These are phyloP conservation scores for Sitodiplosis mosellana DNA, from an alignment of 1,140 invertebrate species.

Conservation along the genomic window DNA sequence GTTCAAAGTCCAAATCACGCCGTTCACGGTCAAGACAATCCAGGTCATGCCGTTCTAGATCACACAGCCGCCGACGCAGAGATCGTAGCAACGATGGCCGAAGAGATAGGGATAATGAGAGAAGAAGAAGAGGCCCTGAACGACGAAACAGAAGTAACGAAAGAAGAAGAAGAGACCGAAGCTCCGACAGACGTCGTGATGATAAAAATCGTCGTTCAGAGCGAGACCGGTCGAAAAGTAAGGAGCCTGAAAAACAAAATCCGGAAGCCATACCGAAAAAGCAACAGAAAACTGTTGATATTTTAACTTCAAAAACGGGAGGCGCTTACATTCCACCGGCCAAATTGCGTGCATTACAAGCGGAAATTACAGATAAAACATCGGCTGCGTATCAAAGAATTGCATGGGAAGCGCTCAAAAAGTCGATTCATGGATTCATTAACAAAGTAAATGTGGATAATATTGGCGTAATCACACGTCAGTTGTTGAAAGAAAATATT, in stretches of 20 bases:
- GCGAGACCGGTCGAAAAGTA: too few species aligned
- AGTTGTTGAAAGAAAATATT: slow-evolving; percentile 89
- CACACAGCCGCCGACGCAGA: too few species aligned
- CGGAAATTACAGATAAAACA: slow-evolving; percentile 80
- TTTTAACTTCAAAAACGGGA: slow-evolving; percentile 71
- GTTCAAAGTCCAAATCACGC: too few species aligned
- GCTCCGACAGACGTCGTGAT: too few species aligned
- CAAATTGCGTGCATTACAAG: slow-evolving; percentile 84
- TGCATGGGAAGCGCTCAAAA: slow-evolving; percentile 97
- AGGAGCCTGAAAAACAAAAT: not conserved
- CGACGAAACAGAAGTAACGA: too few species aligned
- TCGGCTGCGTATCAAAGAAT: slow-evolving; percentile 87
- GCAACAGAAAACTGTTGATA: slow-evolving; percentile 33
- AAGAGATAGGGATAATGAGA: too few species aligned
- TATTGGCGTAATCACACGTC: slow-evolving; percentile 78
- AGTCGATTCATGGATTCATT: slow-evolving; percentile 96
- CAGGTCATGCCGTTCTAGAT: too few species aligned
- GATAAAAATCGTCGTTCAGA: too few species aligned
- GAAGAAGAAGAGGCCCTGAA: too few species aligned
- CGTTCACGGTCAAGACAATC: too few species aligned
- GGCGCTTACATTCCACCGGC: slow-evolving; percentile 98
- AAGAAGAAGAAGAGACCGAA: too few species aligned
- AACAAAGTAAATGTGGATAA: slow-evolving; percentile 97
- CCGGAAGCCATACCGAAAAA: slow-evolving; percentile 14
- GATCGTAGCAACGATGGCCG: too few species aligned